These are phyloP conservation scores for Zaprionus gabonicus DNA, from an alignment of 1,140 invertebrate species.

Conservation along the genomic window DNA sequence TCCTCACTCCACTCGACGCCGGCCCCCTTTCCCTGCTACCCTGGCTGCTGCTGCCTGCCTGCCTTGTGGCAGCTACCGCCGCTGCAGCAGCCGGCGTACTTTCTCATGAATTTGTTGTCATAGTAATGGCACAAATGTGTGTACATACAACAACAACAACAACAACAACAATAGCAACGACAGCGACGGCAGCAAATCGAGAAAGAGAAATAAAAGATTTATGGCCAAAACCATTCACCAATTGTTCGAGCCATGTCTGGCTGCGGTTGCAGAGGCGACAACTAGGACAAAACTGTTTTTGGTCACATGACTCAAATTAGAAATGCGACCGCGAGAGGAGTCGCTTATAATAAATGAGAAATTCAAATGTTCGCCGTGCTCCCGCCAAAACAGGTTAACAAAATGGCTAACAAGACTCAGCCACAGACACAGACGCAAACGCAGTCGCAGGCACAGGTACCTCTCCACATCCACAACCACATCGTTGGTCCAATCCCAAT, in stretches of 20 bases:
- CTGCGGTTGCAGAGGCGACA: constrained; percentile 66
- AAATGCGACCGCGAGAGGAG: constrained; percentile 52
- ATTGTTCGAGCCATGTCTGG: constrained; percentile 56
- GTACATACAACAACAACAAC: constrained; percentile 36
- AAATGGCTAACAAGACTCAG: constrained; percentile 72
- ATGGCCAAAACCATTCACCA: constrained; percentile 75
- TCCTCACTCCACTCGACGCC: constrained; percentile 5
- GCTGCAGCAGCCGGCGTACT: constrained; percentile 51
- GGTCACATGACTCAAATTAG: constrained; percentile 80
- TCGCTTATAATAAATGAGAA: constrained; percentile 74
- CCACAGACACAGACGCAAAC: not conserved
- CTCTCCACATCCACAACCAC: not conserved
- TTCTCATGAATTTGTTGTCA: constrained; percentile 74
- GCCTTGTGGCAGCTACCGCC: constrained; percentile 44
- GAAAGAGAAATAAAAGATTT: constrained; percentile 70
- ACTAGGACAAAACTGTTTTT: constrained; percentile 82
- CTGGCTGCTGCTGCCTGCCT: constrained; percentile 5
- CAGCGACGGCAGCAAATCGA: constrained; percentile 33
- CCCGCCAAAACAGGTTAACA: constrained; percentile 62
- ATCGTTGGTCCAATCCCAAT: constrained; percentile 10
- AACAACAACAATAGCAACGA: constrained; percentile 24
- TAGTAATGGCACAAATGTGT: constrained; percentile 57
- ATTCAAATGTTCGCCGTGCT: constrained; percentile 68
- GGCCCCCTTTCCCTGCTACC: not conserved
- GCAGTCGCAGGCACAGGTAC: too few relatives aligned